These are phyloP conservation scores for Embidobia sp. DNA, from an alignment of 2,888 invertebrate species.

Conservation along the genomic window DNA sequence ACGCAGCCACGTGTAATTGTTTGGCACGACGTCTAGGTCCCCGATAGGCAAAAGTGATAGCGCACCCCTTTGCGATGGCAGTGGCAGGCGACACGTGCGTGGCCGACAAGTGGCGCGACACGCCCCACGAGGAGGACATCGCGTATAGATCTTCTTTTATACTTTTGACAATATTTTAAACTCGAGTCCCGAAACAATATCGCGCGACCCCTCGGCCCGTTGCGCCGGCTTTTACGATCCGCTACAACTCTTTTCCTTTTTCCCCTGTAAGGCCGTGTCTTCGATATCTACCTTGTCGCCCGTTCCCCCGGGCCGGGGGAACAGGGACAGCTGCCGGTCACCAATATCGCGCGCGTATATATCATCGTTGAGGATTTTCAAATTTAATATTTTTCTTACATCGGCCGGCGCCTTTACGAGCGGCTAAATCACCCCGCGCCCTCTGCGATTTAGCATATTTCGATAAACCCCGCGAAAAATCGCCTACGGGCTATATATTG, in stretches of 20 bases:
- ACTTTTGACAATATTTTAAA: slow-evolving; percentile 75
- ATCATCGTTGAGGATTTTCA: slow-evolving; percentile 78
- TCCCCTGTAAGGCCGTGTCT: slow-evolving; percentile 38
- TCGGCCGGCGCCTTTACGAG: slow-evolving; percentile 75
- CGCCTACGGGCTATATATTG: slow-evolving; percentile 54
- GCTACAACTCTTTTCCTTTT: slow-evolving; percentile 54
- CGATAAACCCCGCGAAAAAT: slow-evolving; percentile 67
- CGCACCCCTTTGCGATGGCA: slow-evolving; percentile 72
- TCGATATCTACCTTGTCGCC: slow-evolving; percentile 59
- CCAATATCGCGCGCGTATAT: slow-evolving; percentile 80
- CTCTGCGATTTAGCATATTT: slow-evolving; percentile 71
- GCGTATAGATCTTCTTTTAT: slow-evolving; percentile 58
- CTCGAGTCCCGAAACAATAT: slow-evolving; percentile 78
- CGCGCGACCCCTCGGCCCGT: slow-evolving; percentile 62
- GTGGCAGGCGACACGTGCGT: slow-evolving; percentile 77
- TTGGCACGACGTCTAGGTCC: slow-evolving; percentile 34
- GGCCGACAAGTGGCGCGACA: slow-evolving; percentile 77
- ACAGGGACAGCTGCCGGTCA: slow-evolving; percentile 80
- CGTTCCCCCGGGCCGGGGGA: slow-evolving; percentile 34
- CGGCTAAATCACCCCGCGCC: slow-evolving; percentile 74
- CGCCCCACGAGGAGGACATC: slow-evolving; percentile 63
- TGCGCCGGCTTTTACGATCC: slow-evolving; percentile 28
- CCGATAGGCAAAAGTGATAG: slow-evolving; percentile 50
- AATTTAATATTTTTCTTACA: slow-evolving; percentile 80
- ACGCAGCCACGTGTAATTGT: slow-evolving; percentile 44